Conservation (phyloP, 2,797 vertebrate species). For the Lagothrix lagotricha region DNA sequence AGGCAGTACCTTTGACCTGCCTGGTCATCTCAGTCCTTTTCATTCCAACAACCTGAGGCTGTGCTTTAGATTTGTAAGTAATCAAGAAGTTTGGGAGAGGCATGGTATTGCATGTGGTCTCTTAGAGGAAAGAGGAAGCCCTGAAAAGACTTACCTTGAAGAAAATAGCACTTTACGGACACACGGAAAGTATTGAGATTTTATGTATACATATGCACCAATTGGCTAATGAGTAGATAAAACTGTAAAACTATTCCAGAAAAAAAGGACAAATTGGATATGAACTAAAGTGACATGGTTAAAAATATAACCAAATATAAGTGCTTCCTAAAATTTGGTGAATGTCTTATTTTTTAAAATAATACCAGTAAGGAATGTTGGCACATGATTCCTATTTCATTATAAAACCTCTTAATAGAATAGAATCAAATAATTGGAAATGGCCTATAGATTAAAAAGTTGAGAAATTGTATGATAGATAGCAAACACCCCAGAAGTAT, state of each 20-base stretch:
- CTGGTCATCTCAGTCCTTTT: neutral
- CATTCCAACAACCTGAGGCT: neutral
- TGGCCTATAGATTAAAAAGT: neutral
- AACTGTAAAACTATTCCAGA: neutral
- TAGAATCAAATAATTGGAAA: neutral
- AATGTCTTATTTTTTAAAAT: conserved; percentile 21
- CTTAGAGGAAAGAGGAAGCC: neutral
- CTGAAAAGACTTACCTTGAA: neutral
- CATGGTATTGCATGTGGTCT: neutral
- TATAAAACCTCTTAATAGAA: neutral
- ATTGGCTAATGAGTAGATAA: neutral
- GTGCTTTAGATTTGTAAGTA: neutral
- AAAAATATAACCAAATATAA: neutral
- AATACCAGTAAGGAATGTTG: neutral
- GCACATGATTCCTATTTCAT: neutral
- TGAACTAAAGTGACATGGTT: neutral
- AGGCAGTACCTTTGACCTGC: neutral
- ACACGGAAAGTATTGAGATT: neutral
- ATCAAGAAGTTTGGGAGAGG: neutral
- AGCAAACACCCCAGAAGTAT: neutral
- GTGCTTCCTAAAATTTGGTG: neutral
- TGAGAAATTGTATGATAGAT: neutral
- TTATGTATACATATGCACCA: neutral
- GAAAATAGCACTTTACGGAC: neutral
- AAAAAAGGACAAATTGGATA: neutral